These are phyloP conservation scores for Agonopterix arenella DNA, from an alignment of 2,888 invertebrate genomes.

Conservation along the genomic window DNA sequence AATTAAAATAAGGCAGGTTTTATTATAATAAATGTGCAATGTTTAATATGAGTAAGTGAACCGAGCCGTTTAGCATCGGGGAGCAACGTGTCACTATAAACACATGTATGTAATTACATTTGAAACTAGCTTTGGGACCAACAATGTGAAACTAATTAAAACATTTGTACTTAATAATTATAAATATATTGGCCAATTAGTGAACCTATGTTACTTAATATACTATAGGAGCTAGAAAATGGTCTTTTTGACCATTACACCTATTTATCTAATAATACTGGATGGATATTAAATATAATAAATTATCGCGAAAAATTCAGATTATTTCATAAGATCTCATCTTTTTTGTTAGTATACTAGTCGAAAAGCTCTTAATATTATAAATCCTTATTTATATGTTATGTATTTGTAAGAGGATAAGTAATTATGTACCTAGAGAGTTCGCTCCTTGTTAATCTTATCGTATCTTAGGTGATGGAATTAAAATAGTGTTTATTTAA, in stretches of 20 bases:
- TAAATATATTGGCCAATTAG: slow-evolving; percentile 42
- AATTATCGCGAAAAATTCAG: slow-evolving; percentile 67
- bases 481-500: slow-evolving; percentile 34
- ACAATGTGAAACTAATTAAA: slow-evolving; percentile 9
- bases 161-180: slow-evolving; percentile 26
- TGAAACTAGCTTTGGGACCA: background rate
- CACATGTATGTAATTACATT: no score
- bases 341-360: slow-evolving; percentile 66
- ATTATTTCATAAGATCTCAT: slow-evolving; percentile 70
- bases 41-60: no score
- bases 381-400: slow-evolving; percentile 46
- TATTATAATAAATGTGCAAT: no score
- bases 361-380: slow-evolving; percentile 72
- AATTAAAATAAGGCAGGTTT: no score
- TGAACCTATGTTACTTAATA: slow-evolving; percentile 39
- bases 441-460: slow-evolving; percentile 29
- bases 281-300: slow-evolving; percentile 71
- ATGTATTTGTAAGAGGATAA: slow-evolving; percentile 52
- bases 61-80: no score
- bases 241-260: slow-evolving; percentile 47
- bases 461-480: slow-evolving; percentile 46
- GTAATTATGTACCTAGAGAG: slow-evolving; percentile 50
- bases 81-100: no score
- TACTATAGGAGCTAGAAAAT: slow-evolving; percentile 60
- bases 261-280: slow-evolving; percentile 74